phyloP scores from a whole-genome alignment of 2,113 vertebrate species.

The Anolis sagrei region DNA sequence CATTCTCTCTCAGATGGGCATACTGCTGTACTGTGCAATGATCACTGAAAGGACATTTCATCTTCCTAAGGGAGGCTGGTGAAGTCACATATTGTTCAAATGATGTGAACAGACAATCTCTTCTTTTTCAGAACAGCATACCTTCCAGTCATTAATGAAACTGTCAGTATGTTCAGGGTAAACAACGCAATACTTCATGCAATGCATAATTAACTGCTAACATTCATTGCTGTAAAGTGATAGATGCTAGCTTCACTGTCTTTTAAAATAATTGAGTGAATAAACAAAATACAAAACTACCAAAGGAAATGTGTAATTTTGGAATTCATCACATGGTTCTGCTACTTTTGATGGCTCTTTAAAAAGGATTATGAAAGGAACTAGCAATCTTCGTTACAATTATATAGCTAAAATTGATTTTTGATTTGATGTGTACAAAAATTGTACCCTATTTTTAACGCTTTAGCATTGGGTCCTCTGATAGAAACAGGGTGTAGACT shows the following conservation, averaged over 20 bases:
- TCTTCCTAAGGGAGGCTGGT: background rate
- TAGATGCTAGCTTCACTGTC: background rate
- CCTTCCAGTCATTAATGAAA: background rate
- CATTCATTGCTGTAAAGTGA: background rate
- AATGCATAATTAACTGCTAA: background rate
- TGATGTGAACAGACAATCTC: background rate
- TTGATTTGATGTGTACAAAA: background rate
- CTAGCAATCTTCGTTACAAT: too few species aligned
- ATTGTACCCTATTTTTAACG: too few species aligned
- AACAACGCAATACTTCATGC: background rate
- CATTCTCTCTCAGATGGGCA: background rate
- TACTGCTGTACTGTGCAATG: background rate
- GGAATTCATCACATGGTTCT: background rate
- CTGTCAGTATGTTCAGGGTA: background rate
- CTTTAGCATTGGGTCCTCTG: too few species aligned
- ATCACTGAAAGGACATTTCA: background rate
- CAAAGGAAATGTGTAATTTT: background rate
- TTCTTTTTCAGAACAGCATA: background rate
- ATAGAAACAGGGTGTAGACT: background rate
- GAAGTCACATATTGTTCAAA: background rate
- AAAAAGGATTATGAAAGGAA: background rate
- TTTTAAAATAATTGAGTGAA: background rate
- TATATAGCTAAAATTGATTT: background rate
- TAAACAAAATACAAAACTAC: background rate
- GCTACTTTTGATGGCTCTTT: background rate